Percentiles rank a stretch among this genome's conserved stretches.
phyloP scores from a whole-genome alignment of 2,113 vertebrate genomes.

The Cryptomyrus ogoouensis region DNA sequence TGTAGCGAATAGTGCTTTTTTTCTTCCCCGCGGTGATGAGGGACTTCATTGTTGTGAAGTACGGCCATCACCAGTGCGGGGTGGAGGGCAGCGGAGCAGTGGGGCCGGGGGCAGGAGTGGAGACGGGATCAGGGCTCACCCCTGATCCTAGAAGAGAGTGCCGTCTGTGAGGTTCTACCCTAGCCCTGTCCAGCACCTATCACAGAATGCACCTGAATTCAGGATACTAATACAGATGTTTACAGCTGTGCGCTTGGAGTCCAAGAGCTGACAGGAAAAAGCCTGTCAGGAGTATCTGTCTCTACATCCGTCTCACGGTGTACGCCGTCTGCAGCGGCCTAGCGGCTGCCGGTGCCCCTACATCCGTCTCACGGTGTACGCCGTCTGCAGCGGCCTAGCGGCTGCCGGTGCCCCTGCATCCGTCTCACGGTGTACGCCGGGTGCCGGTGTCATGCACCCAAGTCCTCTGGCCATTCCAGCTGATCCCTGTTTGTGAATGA shows the following conservation, averaged over 20 bases:
- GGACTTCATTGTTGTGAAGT: constrained; percentile 59
- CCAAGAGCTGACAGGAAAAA: neutral
- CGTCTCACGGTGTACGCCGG: too few species aligned
- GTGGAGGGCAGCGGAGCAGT: neutral
- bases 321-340: neutral
- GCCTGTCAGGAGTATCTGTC: neutral
- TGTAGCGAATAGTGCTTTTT: constrained; percentile 45
- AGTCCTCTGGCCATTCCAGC: neutral
- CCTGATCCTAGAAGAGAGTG: neutral
- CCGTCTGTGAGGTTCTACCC: neutral
- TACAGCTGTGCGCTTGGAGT: neutral
- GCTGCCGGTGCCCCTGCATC: too few species aligned
- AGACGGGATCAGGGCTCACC: neutral
- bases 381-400: neutral
- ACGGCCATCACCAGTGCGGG: constrained; percentile 29
- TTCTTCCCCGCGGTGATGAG: constrained; percentile 48
- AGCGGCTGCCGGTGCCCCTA: neutral
- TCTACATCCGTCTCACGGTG: neutral
- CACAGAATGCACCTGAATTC: neutral
- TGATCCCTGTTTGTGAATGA: neutral
- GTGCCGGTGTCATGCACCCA: neutral
- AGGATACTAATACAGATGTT: neutral
- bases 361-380: too few species aligned
- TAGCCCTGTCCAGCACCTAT: neutral
- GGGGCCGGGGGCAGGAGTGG: neutral